Base-by-base conservation (phyloP, 2,888 invertebrate species). In the Hydraecia micacea region DNA sequence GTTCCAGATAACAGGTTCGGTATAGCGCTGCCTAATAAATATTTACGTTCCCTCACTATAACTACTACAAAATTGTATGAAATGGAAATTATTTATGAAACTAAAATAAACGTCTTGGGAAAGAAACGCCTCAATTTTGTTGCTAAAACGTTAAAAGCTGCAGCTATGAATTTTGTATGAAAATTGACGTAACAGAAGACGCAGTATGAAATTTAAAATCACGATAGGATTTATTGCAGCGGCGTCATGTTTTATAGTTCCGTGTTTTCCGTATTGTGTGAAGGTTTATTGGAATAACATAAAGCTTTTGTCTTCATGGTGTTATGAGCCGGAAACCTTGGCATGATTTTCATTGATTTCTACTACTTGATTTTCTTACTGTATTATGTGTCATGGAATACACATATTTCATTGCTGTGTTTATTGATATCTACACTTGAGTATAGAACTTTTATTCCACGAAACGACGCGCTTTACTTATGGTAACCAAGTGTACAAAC, bases 131-230 rank as follows among this genome's bases (percentile, higher is more conserved):
- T 85, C 83, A 86, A 84, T 87, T 86, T 87, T 80, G 81, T 87
- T 87, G 86, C 83, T 86, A 72, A 79, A 83, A 77, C 82, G 88
- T 73, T 91, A 85, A 89, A 86, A 88, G 84, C 84, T 90, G 89
- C 87, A 90, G 86, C 88, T 83, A 88, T 91, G 91, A 92, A 93
- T 92, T 91, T 92, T 90, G 88, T 90, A 92, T 91, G 90, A 91
- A 92, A 91, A 91, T 91, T 91, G 89, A 92, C 89, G 90, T 88
- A 88, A 87, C 87, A 86, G 88, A 91, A 91, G 91, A 91, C 85
- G 87, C 76, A 86, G 86, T 87, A 88, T 91, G 85, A 90, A 93
- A 91, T 92, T 93, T 93, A 91, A 92, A 93, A 91, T 89, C 86
- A 75, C 81, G 81, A 73, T 65, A 78, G 78, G 89, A 92, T 93